Percentiles rank a stretch among this genome's conserved stretches.
These are phyloP conservation scores for Diploscapter pachys DNA, from an alignment of 1,140 invertebrate genomes.

Conservation along the genomic window DNA sequence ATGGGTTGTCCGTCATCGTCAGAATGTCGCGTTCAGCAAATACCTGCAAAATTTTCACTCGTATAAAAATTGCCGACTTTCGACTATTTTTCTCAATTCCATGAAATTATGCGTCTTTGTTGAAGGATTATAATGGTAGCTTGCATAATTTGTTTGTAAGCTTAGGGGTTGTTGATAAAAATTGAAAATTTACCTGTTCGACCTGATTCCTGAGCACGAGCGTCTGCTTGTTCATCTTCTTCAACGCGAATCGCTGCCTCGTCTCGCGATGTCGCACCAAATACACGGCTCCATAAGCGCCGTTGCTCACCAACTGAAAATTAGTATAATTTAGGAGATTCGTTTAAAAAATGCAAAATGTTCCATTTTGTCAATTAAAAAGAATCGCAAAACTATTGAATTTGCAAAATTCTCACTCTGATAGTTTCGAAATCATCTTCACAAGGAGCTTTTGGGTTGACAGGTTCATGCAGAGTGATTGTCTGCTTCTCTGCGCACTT, in stretches of 20 bases:
- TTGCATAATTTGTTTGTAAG: too few species aligned
- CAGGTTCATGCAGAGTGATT: too few species aligned
- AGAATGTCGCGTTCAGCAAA: conserved; percentile 98
- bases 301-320: conserved; percentile 86
- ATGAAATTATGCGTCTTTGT: too few species aligned
- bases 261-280: conserved; percentile 90
- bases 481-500: conserved; percentile 11
- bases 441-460: conserved; percentile 64
- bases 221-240: conserved; percentile 99
- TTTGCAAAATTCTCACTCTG: conserved; percentile 59
- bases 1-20: conserved; percentile 99
- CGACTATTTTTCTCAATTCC: too few species aligned
- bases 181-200: conserved; percentile 41
- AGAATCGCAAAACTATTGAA: not conserved
- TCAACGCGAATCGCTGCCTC: conserved; percentile 92
- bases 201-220: conserved; percentile 88
- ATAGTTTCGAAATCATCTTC: conserved; percentile 96
- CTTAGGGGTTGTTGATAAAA: conserved; percentile 1
- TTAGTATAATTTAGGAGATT: not conserved
- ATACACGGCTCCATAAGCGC: conserved; percentile 85
- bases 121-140: too few species aligned
- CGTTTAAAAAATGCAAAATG: too few species aligned
- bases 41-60: conserved; percentile 68
- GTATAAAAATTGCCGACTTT: not conserved
- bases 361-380: not conserved